Base-by-base conservation (phyloP, 2,888 invertebrate species). In the Ectemnius lituratus region DNA sequence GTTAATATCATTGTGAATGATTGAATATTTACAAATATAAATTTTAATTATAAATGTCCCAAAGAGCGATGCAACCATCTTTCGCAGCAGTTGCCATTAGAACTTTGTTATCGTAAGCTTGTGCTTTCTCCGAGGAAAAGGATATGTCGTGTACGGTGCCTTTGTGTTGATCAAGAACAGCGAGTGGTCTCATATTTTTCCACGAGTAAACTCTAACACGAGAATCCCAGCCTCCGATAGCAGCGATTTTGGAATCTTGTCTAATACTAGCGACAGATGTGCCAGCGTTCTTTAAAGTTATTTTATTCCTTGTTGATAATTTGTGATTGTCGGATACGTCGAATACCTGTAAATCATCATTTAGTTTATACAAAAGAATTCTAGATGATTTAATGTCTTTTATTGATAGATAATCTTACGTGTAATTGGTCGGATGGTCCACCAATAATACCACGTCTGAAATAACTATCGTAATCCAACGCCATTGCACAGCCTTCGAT, bases 31-130 rank as follows among this genome's bases (percentile, higher is more conserved):
- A 52, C 27, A 27, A 28, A 60, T 57, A n/a, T 45, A 59, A 70
- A 66, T 72, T 73, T 91, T 86, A 93, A 92, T 96, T 96, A 88
- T 96, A 96, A 84, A 96, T 92, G 92, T 95, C 94, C 96, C 96
- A 96, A 69, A 96, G 92, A 4, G 95, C 94, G 81, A 96, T 94
- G 86, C 93, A 93, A 79, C 95, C 95, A 90, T 96, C 96, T 75
- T 94, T 93, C 27, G 95, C 94, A 59, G 94, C 94, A 0, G 94
- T 95, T 14, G 96, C 96, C 94, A 96, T 95, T n/a, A 96, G 93
- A 70, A 85, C 88, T 70, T 94, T 93, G n/a, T 94, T 93, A 65
- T 94, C 93, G 94, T 95, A 96, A 82, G 93, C 92, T 70, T 93
- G 92, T 6, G 96, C 94, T 78, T 93, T 92, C 60, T 92, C 92